phyloP scores from a whole-genome alignment of 2,888 invertebrate genomes.

The Zootermopsis nevadensis region DNA sequence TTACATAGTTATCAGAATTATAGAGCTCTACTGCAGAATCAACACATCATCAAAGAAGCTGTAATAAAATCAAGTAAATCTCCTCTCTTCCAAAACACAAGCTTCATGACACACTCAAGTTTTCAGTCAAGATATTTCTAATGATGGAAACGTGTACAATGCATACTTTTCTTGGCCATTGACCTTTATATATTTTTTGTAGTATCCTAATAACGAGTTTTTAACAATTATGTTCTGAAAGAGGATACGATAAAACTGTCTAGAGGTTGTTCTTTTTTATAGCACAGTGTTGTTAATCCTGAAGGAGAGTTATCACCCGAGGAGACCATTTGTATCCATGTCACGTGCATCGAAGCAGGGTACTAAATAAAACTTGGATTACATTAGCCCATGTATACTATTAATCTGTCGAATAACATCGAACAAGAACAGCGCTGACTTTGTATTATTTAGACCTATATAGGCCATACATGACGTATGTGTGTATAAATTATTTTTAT shows the following conservation, averaged over 20 bases:
- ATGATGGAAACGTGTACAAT: not conserved
- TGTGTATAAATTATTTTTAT: not conserved
- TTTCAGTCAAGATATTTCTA: not conserved
- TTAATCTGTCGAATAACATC: slow-evolving; percentile 47
- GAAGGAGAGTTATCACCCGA: slow-evolving; percentile 41
- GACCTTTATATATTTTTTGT: slow-evolving; percentile 15
- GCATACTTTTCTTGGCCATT: slow-evolving; percentile 16
- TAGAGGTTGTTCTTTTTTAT: not conserved
- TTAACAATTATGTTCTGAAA: slow-evolving; percentile 25
- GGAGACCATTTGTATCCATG: slow-evolving; percentile 39
- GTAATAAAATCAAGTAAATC: not conserved
- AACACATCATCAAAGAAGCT: not conserved
- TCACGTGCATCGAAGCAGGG: slow-evolving; percentile 40
- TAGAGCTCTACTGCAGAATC: not conserved
- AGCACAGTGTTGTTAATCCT: slow-evolving; percentile 38
- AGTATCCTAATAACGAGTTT: slow-evolving; percentile 37
- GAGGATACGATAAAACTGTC: slow-evolving; percentile 34
- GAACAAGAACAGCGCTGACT: slow-evolving; percentile 4
- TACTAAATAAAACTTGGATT: slow-evolving; percentile 48
- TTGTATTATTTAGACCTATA: slow-evolving; percentile 29
- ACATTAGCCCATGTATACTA: slow-evolving; percentile 45
- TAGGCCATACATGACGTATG: slow-evolving; percentile 20
- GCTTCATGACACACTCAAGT: not conserved
- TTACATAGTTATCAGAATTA: not conserved
- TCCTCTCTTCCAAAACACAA: not conserved